A percentile compares a stretch with the other conserved stretches of the same genome.
phyloP scores from a whole-genome alignment of 92 coral and sea anemone species.

The Muricea muricata region DNA sequence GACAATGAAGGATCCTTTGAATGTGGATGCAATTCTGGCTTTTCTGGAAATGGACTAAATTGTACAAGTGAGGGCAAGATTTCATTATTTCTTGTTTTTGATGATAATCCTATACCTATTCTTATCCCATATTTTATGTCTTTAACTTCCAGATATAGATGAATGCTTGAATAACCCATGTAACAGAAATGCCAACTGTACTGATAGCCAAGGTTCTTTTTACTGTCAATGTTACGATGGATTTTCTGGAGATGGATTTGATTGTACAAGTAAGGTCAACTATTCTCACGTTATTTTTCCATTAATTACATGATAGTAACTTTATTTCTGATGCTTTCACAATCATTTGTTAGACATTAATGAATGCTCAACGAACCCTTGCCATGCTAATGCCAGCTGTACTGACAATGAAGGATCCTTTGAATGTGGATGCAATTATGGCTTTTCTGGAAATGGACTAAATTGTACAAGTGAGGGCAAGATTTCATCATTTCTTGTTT shows the following conservation, averaged over 20 bases:
- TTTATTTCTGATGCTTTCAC: too few species aligned
- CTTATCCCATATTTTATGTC: too few species aligned
- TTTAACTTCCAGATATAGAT: too few species aligned
- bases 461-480: not conserved
- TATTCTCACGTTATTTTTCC: too few species aligned
- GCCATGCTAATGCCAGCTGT: constrained; percentile 17
- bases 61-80: too few species aligned
- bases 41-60: not conserved
- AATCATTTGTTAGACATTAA: not conserved
- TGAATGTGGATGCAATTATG: not conserved
- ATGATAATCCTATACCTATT: too few species aligned
- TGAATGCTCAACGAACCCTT: not conserved
- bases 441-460: not conserved
- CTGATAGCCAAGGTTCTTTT: not conserved
- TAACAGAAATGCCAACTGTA: not conserved
- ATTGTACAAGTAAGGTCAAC: not conserved
- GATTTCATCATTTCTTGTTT: not conserved
- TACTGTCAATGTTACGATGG: not conserved
- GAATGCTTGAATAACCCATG: not conserved
- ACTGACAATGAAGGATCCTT: not conserved
- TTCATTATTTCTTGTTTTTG: too few species aligned
- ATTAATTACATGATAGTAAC: too few species aligned
- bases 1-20: constrained; percentile 4
- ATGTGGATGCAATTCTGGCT: not conserved
- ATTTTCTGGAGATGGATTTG: not conserved